Conservation (phyloP, 2,888 invertebrate species). For the Myathropa florea region DNA sequence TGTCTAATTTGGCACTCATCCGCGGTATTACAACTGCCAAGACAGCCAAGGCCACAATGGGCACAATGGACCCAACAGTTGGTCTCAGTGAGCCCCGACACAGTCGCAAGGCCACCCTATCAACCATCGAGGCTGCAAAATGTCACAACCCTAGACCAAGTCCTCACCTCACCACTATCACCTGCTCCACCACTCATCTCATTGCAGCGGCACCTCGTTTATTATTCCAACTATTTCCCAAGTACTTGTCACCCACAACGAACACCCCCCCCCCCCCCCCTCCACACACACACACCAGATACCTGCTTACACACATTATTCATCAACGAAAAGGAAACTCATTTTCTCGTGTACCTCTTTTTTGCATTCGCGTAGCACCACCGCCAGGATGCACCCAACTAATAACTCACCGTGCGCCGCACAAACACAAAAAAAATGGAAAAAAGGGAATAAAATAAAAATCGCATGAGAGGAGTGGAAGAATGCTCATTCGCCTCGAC, state of each 20-base stretch:
- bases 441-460: background rate
- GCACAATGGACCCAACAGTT: too few species aligned
- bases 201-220: background rate
- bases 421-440: background rate
- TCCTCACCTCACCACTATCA: background rate
- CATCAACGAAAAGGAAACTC: constrained; percentile 48
- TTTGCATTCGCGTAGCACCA: background rate
- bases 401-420: constrained; percentile 38
- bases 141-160: background rate
- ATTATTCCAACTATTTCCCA: background rate
- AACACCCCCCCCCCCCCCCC: background rate
- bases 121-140: background rate
- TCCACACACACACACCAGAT: background rate
- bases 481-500: background rate
- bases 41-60: too few species aligned
- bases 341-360: background rate
- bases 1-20: background rate
- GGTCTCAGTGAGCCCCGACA: too few species aligned
- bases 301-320: constrained; percentile 54
- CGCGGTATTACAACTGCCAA: too few species aligned
- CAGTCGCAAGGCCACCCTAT: too few species aligned
- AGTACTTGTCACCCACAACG: background rate
- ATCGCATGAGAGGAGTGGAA: background rate
- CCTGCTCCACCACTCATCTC: background rate
- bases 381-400: constrained; percentile 53